Evolutionary conservation across 2,113 vertebrate species (phyloP).

Genomic region (Platanista minor): DNA sequence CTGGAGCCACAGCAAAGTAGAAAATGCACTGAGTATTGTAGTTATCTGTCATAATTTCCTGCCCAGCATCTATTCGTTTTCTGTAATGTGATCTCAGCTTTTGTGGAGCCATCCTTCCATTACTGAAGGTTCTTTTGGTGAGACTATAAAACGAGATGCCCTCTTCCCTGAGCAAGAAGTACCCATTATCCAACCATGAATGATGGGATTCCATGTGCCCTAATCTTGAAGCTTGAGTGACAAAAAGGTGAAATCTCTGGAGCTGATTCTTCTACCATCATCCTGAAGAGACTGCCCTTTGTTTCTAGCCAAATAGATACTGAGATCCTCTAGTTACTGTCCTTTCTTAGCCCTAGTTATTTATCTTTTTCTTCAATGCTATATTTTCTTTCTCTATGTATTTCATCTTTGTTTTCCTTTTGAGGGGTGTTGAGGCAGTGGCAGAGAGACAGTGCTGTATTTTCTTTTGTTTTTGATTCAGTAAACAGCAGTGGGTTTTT

Average conservation of each 20-base stretch:
- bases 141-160: not conserved
- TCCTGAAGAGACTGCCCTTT: not conserved
- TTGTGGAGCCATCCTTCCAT: not conserved
- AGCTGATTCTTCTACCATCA: not conserved
- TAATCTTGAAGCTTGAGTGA: not conserved
- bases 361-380: not conserved
- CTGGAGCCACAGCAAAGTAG: not conserved
- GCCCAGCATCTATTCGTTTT: not conserved
- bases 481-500: not conserved
- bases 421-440: not conserved
- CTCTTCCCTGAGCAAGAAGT: not conserved
- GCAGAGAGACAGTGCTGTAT: not conserved
- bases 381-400: not conserved
- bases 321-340: not conserved
- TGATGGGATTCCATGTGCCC: not conserved
- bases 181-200: not conserved
- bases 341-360: not conserved
- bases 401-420: not conserved
- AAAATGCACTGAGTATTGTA: not conserved
- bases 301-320: not conserved
- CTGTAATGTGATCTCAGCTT: not conserved
- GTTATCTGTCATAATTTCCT: not conserved
- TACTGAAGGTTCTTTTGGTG: not conserved
- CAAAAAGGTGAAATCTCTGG: not conserved
- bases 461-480: not conserved